A percentile compares a stretch with the other conserved stretches of the same genome.
Evolutionary conservation across 2,888 invertebrate genomes (phyloP).

Genomic region (Acronicta aceris): DNA sequence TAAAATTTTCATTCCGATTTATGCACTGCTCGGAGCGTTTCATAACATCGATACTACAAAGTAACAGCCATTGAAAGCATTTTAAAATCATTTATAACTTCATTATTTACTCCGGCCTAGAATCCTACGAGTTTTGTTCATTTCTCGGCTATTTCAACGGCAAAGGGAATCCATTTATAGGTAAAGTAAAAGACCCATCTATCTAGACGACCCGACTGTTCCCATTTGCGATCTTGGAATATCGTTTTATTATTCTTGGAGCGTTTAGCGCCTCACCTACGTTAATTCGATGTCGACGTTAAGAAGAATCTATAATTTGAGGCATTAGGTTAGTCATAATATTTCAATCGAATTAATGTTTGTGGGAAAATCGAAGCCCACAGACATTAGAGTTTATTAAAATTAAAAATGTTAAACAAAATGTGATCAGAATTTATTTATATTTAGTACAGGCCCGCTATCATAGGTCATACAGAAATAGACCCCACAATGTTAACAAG

Average conservation of each 20-base stretch:
- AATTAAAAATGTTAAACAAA: constrained; percentile 16
- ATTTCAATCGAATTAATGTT: not conserved
- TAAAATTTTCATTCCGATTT: constrained; percentile 4
- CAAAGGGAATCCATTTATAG: constrained; percentile 34
- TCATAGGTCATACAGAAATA: constrained; percentile 6
- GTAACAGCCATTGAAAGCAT: constrained; percentile 21
- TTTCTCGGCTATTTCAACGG: constrained; percentile 19
- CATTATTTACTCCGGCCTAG: constrained; percentile 19
- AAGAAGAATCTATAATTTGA: constrained; percentile 11
- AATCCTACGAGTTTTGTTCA: constrained; percentile 35
- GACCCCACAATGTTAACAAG: constrained; percentile 11
- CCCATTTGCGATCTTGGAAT: constrained; percentile 34
- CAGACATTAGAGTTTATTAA: constrained; percentile 5
- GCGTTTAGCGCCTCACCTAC: constrained; percentile 16
- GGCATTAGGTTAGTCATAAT: not conserved
- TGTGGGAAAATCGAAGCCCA: not conserved
- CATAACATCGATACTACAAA: constrained; percentile 13
- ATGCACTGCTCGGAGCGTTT: not conserved
- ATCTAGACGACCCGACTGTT: constrained; percentile 30
- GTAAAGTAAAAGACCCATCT: constrained; percentile 40
- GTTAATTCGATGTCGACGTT: constrained; percentile 26
- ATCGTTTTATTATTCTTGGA: constrained; percentile 45
- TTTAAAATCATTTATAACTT: constrained; percentile 27
- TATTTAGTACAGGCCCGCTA: constrained; percentile 9
- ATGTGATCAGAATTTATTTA: constrained; percentile 3